Evolutionary conservation across 2,113 vertebrate species (phyloP).

Genomic region (Eclectus roratus): DNA sequence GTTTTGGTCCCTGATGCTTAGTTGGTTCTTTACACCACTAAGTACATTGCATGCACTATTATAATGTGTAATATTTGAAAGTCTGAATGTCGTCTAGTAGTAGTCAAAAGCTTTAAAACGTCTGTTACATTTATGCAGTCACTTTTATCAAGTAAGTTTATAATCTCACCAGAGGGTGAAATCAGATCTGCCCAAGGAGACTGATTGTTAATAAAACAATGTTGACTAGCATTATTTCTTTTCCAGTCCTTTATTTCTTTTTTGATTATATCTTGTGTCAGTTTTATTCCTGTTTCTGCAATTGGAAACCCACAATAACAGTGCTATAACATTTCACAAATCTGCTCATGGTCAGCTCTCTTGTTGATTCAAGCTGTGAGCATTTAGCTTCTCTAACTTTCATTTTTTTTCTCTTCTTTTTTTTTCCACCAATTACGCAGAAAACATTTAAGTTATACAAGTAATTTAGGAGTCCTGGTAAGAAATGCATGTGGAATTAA

Average conservation of each 20-base stretch:
- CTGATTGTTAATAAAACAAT: conserved; percentile 21
- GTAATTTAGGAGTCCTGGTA: neutral
- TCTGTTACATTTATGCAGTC: neutral
- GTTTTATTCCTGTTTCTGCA: conserved; percentile 41
- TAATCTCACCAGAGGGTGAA: conserved; percentile 50
- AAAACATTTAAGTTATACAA: neutral
- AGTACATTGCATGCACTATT: neutral
- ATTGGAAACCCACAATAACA: conserved; percentile 43
- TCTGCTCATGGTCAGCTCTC: conserved; percentile 1
- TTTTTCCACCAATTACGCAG: accelerated
- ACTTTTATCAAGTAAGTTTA: conserved; percentile 47
- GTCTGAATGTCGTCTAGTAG: neutral
- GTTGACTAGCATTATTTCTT: conserved; percentile 45
- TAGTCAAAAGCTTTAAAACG: neutral
- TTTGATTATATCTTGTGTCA: conserved; percentile 51
- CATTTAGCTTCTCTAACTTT: neutral
- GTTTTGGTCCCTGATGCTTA: neutral
- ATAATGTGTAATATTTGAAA: neutral
- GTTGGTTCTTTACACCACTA: neutral
- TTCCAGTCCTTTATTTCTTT: conserved; percentile 36
- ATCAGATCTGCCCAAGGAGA: conserved; percentile 39
- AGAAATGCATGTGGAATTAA: neutral
- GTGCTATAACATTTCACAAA: conserved; percentile 35
- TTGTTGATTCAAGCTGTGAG: neutral
- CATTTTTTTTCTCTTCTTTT: neutral